Percentiles rank a stretch among this genome's conserved stretches.
Evolutionary conservation across 2,113 vertebrate genomes (phyloP).

Genomic region (Bothrops jararaca): DNA sequence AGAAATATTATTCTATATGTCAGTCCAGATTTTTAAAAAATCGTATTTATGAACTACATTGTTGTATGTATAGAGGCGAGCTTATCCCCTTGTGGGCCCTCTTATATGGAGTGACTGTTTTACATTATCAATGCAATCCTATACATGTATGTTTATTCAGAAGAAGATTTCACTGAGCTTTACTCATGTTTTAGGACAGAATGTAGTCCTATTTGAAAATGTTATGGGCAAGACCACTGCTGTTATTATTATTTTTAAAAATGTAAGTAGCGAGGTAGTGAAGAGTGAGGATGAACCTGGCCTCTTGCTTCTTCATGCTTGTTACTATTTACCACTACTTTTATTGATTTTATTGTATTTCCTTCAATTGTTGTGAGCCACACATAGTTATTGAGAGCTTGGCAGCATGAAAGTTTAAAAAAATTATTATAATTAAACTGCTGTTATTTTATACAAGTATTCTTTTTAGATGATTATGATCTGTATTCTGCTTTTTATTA

Average conservation of each 20-base stretch:
- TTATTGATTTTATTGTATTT: background rate
- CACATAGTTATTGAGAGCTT: background rate
- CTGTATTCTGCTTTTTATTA: background rate
- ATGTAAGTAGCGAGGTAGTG: background rate
- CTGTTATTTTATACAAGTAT: background rate
- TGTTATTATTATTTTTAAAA: background rate
- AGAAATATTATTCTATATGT: background rate
- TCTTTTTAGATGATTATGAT: background rate
- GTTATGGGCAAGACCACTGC: background rate
- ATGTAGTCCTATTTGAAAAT: background rate
- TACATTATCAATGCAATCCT: background rate
- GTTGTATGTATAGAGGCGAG: background rate
- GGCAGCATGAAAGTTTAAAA: background rate
- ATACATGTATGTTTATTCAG: background rate
- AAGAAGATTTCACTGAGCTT: background rate
- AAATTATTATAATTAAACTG: background rate
- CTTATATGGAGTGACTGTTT: too few species aligned
- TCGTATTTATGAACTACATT: background rate
- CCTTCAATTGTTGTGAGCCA: background rate
- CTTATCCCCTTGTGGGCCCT: background rate
- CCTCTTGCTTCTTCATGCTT: background rate
- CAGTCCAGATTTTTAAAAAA: background rate
- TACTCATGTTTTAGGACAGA: background rate
- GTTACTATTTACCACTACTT: background rate
- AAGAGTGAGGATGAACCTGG: background rate